Percentiles rank a stretch among this genome's conserved stretches.
Conservation (phyloP, 2,888 invertebrate genomes). For the Poecilobothrus nobilitatus region DNA sequence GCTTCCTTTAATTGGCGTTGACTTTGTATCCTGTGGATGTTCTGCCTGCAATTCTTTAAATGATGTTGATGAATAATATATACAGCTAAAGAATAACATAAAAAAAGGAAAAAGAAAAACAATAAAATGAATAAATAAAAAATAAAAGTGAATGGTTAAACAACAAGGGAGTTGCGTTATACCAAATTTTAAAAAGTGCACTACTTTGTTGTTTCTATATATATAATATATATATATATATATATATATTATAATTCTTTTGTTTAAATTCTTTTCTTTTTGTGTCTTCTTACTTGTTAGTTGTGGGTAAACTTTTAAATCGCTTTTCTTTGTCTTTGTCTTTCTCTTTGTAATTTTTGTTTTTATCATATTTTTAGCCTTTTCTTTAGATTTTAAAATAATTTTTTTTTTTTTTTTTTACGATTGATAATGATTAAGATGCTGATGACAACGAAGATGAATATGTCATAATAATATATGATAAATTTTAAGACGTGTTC, state of each 20-base stretch:
- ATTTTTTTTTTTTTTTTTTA: neutral
- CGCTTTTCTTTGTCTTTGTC: neutral
- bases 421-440: neutral
- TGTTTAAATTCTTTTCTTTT: neutral
- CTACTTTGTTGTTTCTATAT: neutral
- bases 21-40: neutral
- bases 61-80: no score
- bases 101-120: no score
- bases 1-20: constrained; percentile 6
- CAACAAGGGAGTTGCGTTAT: constrained; percentile 1
- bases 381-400: neutral
- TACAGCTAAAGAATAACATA: no score
- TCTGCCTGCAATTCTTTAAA: no score
- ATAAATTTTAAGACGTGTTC: no score
- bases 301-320: constrained; percentile 8
- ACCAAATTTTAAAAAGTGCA: neutral
- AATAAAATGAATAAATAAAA: no score
- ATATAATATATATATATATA: no score
- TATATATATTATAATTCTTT: neutral
- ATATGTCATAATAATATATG: neutral
- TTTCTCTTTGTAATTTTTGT: no score
- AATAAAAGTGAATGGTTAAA: neutral
- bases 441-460: neutral
- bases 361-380: neutral
- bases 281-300: neutral